A percentile compares a stretch with the other conserved stretches of the same genome.
Conservation (phyloP, 1,140 invertebrate species). For the Drosophila sproati region DNA sequence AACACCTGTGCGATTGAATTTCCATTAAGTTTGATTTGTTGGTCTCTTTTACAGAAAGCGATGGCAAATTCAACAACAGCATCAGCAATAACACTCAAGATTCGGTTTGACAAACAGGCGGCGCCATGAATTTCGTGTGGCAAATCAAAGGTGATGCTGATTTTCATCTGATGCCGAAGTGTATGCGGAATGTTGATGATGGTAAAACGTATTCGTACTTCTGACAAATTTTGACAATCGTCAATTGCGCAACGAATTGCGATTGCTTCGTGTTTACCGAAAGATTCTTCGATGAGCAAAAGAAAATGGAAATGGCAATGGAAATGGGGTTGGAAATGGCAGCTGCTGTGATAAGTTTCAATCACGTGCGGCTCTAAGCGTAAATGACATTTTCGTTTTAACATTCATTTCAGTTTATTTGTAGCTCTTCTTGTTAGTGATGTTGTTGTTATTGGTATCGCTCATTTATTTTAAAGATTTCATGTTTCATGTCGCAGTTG, state of each 20-base stretch:
- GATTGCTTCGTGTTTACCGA: slow-evolving; percentile 11
- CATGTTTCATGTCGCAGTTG: neutral
- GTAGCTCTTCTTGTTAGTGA: slow-evolving; percentile 29
- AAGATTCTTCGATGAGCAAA: neutral
- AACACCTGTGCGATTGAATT: slow-evolving; percentile 65
- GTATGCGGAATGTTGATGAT: neutral
- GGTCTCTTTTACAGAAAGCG: slow-evolving; percentile 42
- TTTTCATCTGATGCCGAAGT: slow-evolving; percentile 17
- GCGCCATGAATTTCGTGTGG: slow-evolving; percentile 30
- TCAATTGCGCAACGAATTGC: slow-evolving; percentile 67
- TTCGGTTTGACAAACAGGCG: slow-evolving; percentile 29
- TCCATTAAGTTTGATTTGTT: slow-evolving; percentile 77
- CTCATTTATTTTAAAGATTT: slow-evolving; percentile 50
- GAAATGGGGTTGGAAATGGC: slow-evolving; percentile 42
- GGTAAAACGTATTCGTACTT: slow-evolving; percentile 34
- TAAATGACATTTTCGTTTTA: slow-evolving; percentile 68
- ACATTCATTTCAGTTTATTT: slow-evolving; percentile 67
- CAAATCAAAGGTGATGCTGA: slow-evolving; percentile 57
- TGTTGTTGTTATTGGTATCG: slow-evolving; percentile 35
- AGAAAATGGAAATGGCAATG: neutral
- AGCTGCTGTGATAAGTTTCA: slow-evolving; percentile 62
- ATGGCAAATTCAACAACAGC: neutral
- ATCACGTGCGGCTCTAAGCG: slow-evolving; percentile 63
- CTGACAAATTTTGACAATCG: slow-evolving; percentile 80
- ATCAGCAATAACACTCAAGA: slow-evolving; percentile 15